Base-by-base conservation (phyloP, 1,140 invertebrate species). In the Orussus abietinus region DNA sequence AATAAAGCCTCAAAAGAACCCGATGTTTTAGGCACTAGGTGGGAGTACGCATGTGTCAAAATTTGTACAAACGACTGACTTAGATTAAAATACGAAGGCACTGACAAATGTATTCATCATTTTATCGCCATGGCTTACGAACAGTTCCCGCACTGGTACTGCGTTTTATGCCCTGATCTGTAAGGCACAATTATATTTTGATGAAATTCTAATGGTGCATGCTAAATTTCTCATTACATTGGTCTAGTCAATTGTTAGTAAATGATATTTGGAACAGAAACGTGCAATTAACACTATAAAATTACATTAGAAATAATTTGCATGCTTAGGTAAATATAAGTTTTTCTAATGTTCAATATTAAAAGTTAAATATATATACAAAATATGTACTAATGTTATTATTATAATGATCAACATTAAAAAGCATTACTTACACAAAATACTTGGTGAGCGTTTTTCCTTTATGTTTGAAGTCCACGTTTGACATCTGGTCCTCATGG, bases 61-160 rank as follows among this genome's bases (percentile, higher is more conserved):
- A 25, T 42, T 47, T 47, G 45, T 45, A 45, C 37, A 45, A 38
- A 45, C 32, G 21, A 31, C 36, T 45, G 43, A 45, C 43, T 45
- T 45, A 34, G 43, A 45, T 32, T 33, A 30, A 15, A 35, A 31
- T 31, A 38, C 22, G 36, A 45, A 45, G 43, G 43, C 43, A 45
- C 43, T 26, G 28, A n/a, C 40, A 13, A 32, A 4, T 26, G 21
- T 10, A 20, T 11, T 22, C 32, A 17, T 6, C 12, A n/a, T 20
- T 21, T 64, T 52, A 70, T 45, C 68, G 53, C 66, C 66, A 71
- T 31, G 68, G 68, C 48, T 68, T 69, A 0, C 68, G 58, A 35
- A 71, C 66, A 19, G 68, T 49, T 17, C 68, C 65, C 20, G 65
- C 62, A 30, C 68, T 71, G 22, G 66, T 71, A 48, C 68, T 71